Evolutionary conservation across 2,113 vertebrate genomes (phyloP).

Genomic region (Dicaeum eximium): DNA sequence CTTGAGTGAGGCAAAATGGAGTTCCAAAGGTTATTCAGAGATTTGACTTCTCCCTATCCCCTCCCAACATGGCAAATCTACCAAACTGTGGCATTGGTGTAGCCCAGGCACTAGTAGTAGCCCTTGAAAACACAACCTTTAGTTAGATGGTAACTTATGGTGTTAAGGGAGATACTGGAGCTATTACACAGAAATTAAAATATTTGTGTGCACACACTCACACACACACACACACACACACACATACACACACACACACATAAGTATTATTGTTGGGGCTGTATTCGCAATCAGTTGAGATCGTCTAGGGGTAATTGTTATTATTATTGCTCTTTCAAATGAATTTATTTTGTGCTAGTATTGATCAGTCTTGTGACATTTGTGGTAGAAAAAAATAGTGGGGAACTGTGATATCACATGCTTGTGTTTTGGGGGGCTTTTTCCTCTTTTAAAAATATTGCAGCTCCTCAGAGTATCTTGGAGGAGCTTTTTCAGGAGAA

Average conservation of each 20-base stretch:
- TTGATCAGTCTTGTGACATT: background rate
- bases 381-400: background rate
- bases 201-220: accelerated
- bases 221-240: too few species aligned
- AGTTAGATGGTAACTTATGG: background rate
- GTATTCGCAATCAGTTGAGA: background rate
- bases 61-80: background rate
- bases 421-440: background rate
- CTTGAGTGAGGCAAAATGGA: background rate
- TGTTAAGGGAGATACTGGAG: background rate
- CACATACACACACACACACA: too few species aligned
- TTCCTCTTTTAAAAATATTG: background rate
- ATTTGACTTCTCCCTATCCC: accelerated
- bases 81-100: background rate
- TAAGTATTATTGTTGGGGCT: background rate
- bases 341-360: background rate
- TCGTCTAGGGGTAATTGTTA: background rate
- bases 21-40: background rate
- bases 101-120: background rate
- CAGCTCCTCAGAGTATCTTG: background rate
- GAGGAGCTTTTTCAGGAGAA: background rate
- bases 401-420: background rate
- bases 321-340: background rate
- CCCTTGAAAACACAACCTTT: background rate
- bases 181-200: background rate